Evolutionary conservation across 2,797 vertebrate species (phyloP).

Genomic region (Jordanella pulchra): DNA sequence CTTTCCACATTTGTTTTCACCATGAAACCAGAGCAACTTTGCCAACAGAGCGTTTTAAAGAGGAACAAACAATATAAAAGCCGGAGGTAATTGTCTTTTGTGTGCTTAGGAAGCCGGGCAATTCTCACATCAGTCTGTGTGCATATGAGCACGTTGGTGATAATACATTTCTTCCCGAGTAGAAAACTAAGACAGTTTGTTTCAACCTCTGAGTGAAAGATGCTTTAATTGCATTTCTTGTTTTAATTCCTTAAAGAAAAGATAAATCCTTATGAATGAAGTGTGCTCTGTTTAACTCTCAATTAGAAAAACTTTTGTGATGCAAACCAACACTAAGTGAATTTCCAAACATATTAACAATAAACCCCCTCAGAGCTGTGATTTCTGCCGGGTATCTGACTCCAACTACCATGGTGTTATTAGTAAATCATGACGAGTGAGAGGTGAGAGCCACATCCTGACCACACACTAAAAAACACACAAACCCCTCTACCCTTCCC

Average conservation of each 20-base stretch:
- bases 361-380: slow-evolving; percentile 43
- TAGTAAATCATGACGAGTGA: slow-evolving; percentile 67
- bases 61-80: slow-evolving; percentile 36
- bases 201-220: slow-evolving; percentile 23
- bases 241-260: slow-evolving; percentile 29
- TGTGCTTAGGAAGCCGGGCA: slow-evolving; percentile 40
- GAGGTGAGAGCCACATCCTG: slow-evolving; percentile 72
- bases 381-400: slow-evolving; percentile 61
- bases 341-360: slow-evolving; percentile 42
- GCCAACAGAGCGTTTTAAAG: slow-evolving; percentile 37
- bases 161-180: slow-evolving; percentile 58
- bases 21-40: slow-evolving; percentile 61
- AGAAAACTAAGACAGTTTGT: slow-evolving; percentile 46
- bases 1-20: slow-evolving; percentile 35
- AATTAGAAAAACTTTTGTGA: slow-evolving; percentile 3
- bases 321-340: slow-evolving; percentile 25
- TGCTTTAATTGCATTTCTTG: no score
- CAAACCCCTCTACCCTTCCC: slow-evolving; percentile 57
- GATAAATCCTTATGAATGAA: slow-evolving; percentile 49
- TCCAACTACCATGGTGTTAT: slow-evolving; percentile 63
- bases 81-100: slow-evolving; percentile 45
- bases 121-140: slow-evolving; percentile 26
- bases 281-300: slow-evolving; percentile 9
- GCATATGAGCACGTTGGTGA: slow-evolving; percentile 13
- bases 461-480: slow-evolving; percentile 71